Evolutionary conservation across 2,797 vertebrate genomes (phyloP), one percentile per base, ranked within the genome.

Genomic region (Acanthurus lineatus): DNA sequence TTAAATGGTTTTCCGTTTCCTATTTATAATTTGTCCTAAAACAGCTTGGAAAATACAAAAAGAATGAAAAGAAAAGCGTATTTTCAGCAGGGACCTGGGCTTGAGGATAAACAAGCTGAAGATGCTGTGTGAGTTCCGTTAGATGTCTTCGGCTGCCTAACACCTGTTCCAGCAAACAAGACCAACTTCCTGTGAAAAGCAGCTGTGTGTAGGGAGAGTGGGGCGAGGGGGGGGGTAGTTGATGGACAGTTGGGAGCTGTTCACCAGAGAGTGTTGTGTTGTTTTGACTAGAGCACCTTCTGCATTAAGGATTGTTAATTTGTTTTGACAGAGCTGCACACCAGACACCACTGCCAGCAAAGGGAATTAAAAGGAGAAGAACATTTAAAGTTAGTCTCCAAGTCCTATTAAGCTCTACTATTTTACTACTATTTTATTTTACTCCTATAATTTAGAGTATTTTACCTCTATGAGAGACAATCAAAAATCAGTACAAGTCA

Each of bases 251-350:
- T 79, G 66, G 69, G 79, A 76, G 61, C 44, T 1, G 47, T 67
- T 86, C 83, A 83, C 65, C 66, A 68, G 83, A 82, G 84, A 85
- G 32, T 32, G 32, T 32, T 32, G 53, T 49, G 49, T 44, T 67
- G 80, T 85, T 92, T 83, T 85, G 73, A 83, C 80, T 78, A 51
- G 16, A 75, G 58, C 77, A 73, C 75, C 79, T 80, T 84, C 83
- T 67, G 54, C 75, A 83, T 84, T 83, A 85, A 73, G 69, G 73
- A 48, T 76, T 80, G 64, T 75, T 88, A 76, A 86, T 87, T 88
- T 85, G 77, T 88, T 91, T 86, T 88, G 80, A 78, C 84, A 84
- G 74, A 52, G 45, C 57, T 77, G 44, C 78, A 88, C 79, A 62
- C 67, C 3, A 75, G 60, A 82, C 73, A 69, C 53, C 59, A 44